phyloP scores from a whole-genome alignment of 2,113 vertebrate species.

The Pungitius pungitius region DNA sequence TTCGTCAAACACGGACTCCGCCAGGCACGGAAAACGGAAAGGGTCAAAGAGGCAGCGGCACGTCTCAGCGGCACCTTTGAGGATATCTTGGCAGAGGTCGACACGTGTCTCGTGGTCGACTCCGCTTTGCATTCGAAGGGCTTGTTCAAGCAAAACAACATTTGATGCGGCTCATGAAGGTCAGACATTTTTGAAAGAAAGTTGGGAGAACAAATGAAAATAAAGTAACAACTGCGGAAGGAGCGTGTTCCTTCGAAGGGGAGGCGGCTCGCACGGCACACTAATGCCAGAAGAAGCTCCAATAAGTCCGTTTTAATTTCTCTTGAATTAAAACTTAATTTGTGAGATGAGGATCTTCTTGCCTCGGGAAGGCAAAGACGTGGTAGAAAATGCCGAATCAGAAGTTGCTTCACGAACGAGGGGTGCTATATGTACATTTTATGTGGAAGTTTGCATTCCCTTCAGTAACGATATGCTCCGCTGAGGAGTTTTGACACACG shows the following conservation, averaged over 20 bases:
- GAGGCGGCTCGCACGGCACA: constrained; percentile 35
- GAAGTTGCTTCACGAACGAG: constrained; percentile 1
- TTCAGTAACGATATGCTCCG: not conserved
- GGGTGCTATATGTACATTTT: not conserved
- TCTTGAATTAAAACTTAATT: constrained; percentile 72
- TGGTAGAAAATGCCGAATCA: constrained; percentile 1
- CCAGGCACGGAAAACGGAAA: constrained; percentile 62
- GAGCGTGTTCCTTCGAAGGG: constrained; percentile 28
- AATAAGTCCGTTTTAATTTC: constrained; percentile 69
- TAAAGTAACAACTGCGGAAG: constrained; percentile 14
- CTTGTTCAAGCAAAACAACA: constrained; percentile 62
- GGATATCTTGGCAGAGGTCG: constrained; percentile 61
- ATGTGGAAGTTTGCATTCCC: not conserved
- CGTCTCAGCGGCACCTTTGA: constrained; percentile 54
- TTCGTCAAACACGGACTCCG: constrained; percentile 73
- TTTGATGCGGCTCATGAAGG: constrained; percentile 48
- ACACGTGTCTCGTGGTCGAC: constrained; percentile 64
- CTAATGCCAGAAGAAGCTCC: constrained; percentile 45
- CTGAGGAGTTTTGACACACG: not conserved
- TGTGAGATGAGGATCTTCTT: constrained; percentile 48
- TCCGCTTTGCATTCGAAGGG: constrained; percentile 62
- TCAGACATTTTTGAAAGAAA: constrained; percentile 32
- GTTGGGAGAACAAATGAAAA: constrained; percentile 31
- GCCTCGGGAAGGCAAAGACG: constrained; percentile 22
- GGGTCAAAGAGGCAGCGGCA: constrained; percentile 71